Evolutionary conservation across 2,888 invertebrate genomes (phyloP).

Genomic region (Stegana nigrithorax): DNA sequence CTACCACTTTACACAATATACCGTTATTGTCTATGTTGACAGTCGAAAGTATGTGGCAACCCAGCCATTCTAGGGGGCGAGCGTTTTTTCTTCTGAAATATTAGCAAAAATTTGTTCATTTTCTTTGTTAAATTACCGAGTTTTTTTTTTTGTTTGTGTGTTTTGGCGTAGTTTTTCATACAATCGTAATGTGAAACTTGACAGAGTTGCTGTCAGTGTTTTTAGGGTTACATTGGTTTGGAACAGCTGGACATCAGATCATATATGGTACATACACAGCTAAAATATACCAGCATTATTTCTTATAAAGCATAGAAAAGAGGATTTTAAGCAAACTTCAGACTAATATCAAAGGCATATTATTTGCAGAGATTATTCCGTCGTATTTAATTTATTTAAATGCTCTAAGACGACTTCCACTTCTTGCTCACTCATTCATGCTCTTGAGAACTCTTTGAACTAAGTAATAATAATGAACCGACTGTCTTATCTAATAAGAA

Average conservation of each 20-base stretch:
- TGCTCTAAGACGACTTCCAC: too few species aligned
- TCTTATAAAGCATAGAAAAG: too few species aligned
- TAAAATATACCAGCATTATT: too few species aligned
- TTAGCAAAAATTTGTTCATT: constrained; percentile 38
- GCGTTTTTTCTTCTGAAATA: constrained; percentile 25
- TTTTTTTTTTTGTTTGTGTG: constrained; percentile 27
- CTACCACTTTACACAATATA: constrained; percentile 29
- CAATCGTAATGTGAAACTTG: constrained; percentile 31
- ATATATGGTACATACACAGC: too few species aligned
- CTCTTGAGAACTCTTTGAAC: too few species aligned
- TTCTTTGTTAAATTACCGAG: neutral
- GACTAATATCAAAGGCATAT: too few species aligned
- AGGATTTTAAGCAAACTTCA: too few species aligned
- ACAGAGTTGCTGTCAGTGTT: neutral
- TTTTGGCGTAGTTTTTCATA: constrained; percentile 7
- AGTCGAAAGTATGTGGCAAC: constrained; percentile 23
- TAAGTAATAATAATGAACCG: too few species aligned
- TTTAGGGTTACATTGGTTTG: neutral
- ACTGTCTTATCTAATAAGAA: too few species aligned
- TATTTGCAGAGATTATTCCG: too few species aligned
- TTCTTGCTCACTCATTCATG: too few species aligned
- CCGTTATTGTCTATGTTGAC: constrained; percentile 38
- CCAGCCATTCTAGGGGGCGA: neutral
- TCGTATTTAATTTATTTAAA: too few species aligned
- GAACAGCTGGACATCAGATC: constrained; percentile 36